Evolutionary conservation across 2,113 vertebrate genomes (phyloP), one percentile per base, ranked within the genome.

Genomic region (Neotoma lepida): DNA sequence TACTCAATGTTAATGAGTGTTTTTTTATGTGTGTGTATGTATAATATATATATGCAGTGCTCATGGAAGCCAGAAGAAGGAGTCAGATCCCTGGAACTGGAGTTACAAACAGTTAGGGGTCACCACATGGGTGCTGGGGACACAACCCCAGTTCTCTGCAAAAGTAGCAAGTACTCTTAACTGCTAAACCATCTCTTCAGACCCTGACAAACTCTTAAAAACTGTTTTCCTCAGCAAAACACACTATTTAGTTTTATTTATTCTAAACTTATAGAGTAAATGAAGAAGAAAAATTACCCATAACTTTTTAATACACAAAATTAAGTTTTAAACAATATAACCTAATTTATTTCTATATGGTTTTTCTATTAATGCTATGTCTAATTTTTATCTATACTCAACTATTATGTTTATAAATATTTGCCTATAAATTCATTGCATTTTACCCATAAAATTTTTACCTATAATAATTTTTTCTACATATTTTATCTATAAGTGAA

Each of bases 281-380:
- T 89, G 12, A 66, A 39, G 41, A 39, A 82, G 54, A 81, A 49
- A 3, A 76, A 64, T 66, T 89, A 70, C 20, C 70, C 78, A 9
- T 90, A 82, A 95, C 46, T 71, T 94, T 94, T 81, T 54, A 82
- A 89, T 82, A 77, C 17, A 91, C 7, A 54, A 86, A 91, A 54
- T 10, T 61, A 56, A 92, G 78, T 80, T 64, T 56, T 82, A 22
- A 77, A 30, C 44, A 73, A 94, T 88, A 9, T 44, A 88, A 76
- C 73, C 91, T 91, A 78, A 33, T 63, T 88, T 74, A 78, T 90
- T 93, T 18, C 30, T 56, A n/a, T 35, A 85, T 64, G 3, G 2
- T 35, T 80, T 96, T 96, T 86, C 44, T 76, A 46, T 63, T 89
- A 73, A 66, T 54, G 46, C 41, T 80, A 77, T 86, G 18, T 77